These are phyloP conservation scores for Mamestra brassicae DNA, from an alignment of 2,888 invertebrate genomes.

Conservation along the genomic window DNA sequence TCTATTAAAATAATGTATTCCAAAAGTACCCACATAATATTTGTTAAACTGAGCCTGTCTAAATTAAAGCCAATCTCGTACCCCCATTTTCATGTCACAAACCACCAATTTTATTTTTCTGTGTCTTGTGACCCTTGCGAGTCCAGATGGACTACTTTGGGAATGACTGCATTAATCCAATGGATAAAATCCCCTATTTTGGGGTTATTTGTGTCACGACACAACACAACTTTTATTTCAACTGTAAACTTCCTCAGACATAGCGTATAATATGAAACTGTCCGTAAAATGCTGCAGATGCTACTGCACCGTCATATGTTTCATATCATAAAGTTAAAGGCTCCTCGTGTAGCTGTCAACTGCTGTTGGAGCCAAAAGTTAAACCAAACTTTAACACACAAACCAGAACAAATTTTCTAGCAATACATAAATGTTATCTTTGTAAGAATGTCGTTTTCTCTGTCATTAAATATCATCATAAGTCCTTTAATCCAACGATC, in stretches of 20 bases:
- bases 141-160: not conserved
- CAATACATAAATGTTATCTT: constrained; percentile 1
- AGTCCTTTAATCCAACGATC: not conserved
- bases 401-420: not conserved
- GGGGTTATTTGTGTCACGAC: constrained; percentile 19
- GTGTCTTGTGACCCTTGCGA: not conserved
- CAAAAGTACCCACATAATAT: no score
- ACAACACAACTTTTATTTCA: constrained; percentile 40
- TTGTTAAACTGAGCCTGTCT: no score
- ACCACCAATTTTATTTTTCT: not conserved
- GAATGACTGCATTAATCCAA: not conserved
- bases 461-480: not conserved
- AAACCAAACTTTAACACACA: constrained; percentile 16
- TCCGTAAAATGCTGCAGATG: constrained; percentile 68
- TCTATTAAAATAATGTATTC: no score
- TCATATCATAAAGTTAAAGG: constrained; percentile 68
- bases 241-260: constrained; percentile 47
- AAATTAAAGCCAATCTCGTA: no score
- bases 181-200: not conserved
- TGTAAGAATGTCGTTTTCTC: not conserved
- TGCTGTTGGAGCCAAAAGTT: constrained; percentile 35
- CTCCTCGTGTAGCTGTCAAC: constrained; percentile 58
- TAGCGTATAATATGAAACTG: constrained; percentile 62
- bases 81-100: not conserved
- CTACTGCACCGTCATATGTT: constrained; percentile 66